These are phyloP conservation scores for Morpho helenor DNA, from an alignment of 2,888 invertebrate species.

Conservation along the genomic window DNA sequence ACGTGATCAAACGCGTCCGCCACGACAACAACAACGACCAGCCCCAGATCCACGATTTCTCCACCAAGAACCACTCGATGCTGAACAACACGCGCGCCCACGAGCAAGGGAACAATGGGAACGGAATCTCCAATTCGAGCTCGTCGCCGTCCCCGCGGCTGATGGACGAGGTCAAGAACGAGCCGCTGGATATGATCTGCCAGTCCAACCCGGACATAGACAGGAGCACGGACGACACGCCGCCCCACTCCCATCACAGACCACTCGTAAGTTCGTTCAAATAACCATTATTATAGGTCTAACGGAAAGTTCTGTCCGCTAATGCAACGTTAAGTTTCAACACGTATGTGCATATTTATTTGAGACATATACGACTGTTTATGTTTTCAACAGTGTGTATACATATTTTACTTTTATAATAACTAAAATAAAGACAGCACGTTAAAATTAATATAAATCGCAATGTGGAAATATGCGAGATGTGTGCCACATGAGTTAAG, in stretches of 20 bases:
- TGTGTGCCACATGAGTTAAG: too few species aligned
- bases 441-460: too few species aligned
- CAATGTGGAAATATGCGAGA: too few species aligned
- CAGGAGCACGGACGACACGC: slow-evolving; percentile 81
- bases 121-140: slow-evolving; percentile 74
- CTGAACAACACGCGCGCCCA: slow-evolving; percentile 80
- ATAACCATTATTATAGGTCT: not conserved
- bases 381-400: too few species aligned
- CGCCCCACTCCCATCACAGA: slow-evolving; percentile 76
- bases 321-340: too few species aligned
- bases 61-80: slow-evolving; percentile 76
- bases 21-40: slow-evolving; percentile 83
- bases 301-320: too few species aligned
- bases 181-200: slow-evolving; percentile 90
- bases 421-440: too few species aligned
- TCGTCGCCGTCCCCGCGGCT: slow-evolving; percentile 73
- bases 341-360: too few species aligned
- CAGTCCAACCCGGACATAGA: slow-evolving; percentile 79
- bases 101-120: slow-evolving; percentile 78
- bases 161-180: slow-evolving; percentile 88
- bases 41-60: slow-evolving; percentile 76
- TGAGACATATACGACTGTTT: too few species aligned
- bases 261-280: slow-evolving; percentile 58
- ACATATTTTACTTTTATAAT: too few species aligned
- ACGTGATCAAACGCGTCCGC: slow-evolving; percentile 80